Conservation (phyloP, 2,797 vertebrate genomes). For the Thripadectes ignobilis region DNA sequence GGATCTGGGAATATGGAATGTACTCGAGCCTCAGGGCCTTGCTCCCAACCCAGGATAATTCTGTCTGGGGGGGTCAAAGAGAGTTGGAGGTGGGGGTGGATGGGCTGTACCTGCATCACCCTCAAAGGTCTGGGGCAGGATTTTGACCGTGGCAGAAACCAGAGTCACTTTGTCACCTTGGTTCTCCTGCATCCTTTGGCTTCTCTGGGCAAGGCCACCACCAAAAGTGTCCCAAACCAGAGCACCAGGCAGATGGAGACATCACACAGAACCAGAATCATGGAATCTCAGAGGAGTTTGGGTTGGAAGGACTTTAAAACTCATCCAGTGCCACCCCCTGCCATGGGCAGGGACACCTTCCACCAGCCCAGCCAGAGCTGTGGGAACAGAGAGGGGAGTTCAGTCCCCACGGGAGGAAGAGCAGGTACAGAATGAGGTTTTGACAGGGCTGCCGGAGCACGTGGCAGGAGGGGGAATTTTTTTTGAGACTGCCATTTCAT, state of each 20-base stretch:
- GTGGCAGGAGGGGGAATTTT: slow-evolving; percentile 50
- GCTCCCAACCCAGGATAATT: neutral
- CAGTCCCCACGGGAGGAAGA: neutral
- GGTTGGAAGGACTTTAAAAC: neutral
- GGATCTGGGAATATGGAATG: accelerated
- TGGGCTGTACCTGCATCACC: neutral
- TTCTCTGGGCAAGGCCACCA: neutral
- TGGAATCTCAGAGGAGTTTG: neutral
- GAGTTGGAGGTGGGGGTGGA: accelerated
- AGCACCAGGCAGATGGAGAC: neutral
- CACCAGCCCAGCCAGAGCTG: neutral
- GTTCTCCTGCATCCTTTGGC: neutral
- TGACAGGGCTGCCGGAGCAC: slow-evolving; percentile 42
- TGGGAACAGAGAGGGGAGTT: neutral
- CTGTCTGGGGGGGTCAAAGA: neutral
- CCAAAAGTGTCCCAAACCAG: neutral
- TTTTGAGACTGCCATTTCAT: slow-evolving; percentile 53
- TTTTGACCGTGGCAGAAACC: neutral
- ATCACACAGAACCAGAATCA: neutral
- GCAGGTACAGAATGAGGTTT: slow-evolving; percentile 13
- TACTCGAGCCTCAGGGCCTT: neutral
- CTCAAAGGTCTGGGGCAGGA: neutral
- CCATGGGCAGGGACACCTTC: neutral
- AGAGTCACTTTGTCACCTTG: neutral
- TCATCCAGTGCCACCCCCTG: neutral